phyloP scores from a whole-genome alignment of 2,113 vertebrate species.

The Candoia aspera region DNA sequence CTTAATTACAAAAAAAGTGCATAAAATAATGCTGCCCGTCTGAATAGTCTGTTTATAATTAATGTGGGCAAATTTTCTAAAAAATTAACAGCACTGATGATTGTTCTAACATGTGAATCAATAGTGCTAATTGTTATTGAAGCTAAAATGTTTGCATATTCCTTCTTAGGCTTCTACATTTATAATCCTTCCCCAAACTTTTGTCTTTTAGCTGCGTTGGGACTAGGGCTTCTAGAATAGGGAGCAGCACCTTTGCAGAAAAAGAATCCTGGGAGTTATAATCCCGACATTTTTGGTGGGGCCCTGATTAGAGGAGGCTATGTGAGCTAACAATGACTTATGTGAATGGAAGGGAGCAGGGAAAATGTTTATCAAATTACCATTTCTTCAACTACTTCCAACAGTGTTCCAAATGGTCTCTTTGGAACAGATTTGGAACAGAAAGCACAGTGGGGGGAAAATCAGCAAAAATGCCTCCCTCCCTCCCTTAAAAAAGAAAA shows the following conservation, averaged over 20 bases:
- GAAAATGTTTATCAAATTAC: not conserved
- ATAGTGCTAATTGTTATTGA: not conserved
- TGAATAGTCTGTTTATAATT: not conserved
- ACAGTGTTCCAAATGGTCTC: not conserved
- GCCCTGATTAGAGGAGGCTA: not conserved
- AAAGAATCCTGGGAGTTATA: not conserved
- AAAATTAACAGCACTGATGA: not conserved
- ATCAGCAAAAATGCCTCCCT: not conserved
- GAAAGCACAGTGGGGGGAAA: not conserved
- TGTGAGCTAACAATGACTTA: not conserved
- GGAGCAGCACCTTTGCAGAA: not conserved
- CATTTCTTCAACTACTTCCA: not conserved
- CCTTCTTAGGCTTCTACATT: not conserved
- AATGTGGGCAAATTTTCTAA: not conserved
- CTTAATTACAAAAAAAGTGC: not conserved
- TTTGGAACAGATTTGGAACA: not conserved
- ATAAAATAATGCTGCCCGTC: not conserved
- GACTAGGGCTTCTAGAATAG: not conserved
- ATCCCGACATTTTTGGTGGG: not conserved
- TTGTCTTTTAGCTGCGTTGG: not conserved
- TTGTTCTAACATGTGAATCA: not conserved
- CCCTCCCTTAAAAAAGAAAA: not conserved
- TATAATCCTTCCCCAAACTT: not conserved
- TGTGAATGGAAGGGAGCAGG: not conserved
- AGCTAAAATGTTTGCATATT: not conserved